Evolutionary conservation across 2,888 invertebrate genomes (phyloP), one percentile per base, ranked within the genome.

Genomic region (Cyclophora albipunctata): DNA sequence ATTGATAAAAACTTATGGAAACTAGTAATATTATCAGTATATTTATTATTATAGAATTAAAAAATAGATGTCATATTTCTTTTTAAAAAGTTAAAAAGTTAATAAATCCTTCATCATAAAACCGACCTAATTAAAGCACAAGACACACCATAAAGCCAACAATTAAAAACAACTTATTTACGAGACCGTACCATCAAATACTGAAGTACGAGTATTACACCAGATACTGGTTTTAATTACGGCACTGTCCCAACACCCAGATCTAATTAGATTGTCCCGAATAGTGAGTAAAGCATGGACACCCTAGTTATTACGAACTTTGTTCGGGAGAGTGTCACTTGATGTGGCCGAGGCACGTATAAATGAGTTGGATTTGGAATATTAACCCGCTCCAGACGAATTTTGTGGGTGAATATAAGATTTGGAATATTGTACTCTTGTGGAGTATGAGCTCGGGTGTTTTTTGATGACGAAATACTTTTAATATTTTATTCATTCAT

Each of bases 291-390:
- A 37, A 37, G 37, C 5, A 5, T 46, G 47, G 58, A 34, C 51
- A 51, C 59, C 50, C 53, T 50, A 62, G 59, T 66, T 63, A 69
- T 67, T 64, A 68, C 57, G 53, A 70, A 69, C 59, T 66, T 70
- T 58, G 61, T 65, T 57, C 61, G 43, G 51, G 52, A 34, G 54
- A 67, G 64, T 61, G 66, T 64, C 66, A 63, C 68, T 65, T 63
- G 63, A 67, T 62, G 66, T 58, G 62, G 57, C 63, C 66, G 58
- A 58, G 64, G 66, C 65, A 67, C 68, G 72, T 75, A 72, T 66
- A 71, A 71, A 73, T 71, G 67, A 66, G 64, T 64, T 67, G 69
- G 65, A 75, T 76, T 66, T 69, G 71, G 78, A 74, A 76, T 75
- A 74, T 75, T 66, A 72, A 63, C 66, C 64, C 69, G 45, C 40